Evolutionary conservation across 2,113 vertebrate species (phyloP).

Genomic region (Pteropus alecto): DNA sequence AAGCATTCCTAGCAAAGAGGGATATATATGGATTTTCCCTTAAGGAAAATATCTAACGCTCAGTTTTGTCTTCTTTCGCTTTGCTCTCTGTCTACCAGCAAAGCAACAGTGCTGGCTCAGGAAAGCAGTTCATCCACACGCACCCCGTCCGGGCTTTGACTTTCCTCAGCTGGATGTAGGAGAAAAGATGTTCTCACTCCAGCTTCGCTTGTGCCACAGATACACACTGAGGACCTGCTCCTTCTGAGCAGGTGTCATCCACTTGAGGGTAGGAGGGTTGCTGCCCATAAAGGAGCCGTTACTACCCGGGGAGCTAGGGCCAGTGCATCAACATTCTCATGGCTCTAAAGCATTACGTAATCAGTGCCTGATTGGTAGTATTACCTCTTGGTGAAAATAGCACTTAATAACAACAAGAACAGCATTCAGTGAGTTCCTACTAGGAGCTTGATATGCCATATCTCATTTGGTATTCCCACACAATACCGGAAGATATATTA

Average conservation of each 20-base stretch:
- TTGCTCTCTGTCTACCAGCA: neutral
- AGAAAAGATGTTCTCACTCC: neutral
- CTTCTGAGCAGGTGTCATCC: accelerated
- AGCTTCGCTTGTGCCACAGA: neutral
- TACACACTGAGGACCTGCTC: no score
- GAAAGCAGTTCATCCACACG: neutral
- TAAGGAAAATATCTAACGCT: conserved; percentile 13
- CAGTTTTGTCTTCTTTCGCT: neutral
- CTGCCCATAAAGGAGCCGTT: neutral
- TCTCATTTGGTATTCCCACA: neutral
- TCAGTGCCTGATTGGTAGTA: neutral
- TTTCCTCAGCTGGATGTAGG: neutral
- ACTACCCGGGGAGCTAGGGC: neutral
- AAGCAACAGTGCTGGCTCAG: neutral
- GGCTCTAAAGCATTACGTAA: neutral
- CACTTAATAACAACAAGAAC: neutral
- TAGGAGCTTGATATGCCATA: neutral
- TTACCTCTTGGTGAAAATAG: neutral
- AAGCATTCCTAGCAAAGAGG: accelerated
- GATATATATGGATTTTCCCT: neutral
- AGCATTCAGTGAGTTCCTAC: neutral
- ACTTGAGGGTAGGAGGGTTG: no score
- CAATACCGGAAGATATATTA: neutral
- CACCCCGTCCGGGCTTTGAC: neutral
- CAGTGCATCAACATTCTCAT: neutral